Conservation (phyloP, 2,888 invertebrate species). For the Dasypogon diadema region DNA sequence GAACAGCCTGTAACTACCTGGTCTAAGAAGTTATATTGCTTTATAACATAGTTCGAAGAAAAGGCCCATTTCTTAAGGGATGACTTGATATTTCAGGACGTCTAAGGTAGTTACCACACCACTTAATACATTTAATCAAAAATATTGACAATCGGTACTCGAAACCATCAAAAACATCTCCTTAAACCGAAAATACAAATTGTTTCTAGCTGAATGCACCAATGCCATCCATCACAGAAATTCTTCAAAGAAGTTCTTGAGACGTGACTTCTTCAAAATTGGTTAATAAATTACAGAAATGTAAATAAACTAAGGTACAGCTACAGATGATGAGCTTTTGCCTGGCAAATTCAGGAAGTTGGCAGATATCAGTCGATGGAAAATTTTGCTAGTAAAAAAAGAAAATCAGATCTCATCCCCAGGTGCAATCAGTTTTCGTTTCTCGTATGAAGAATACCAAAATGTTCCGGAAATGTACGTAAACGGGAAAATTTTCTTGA, state of each 20-base stretch:
- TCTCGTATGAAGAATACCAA: background rate
- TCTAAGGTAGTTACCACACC: too few relatives aligned
- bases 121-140: background rate
- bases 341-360: background rate
- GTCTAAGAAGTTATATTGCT: too few relatives aligned
- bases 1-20: too few relatives aligned
- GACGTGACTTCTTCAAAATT: constrained; percentile 48
- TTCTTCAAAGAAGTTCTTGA: constrained; percentile 43
- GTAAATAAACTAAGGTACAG: constrained; percentile 20
- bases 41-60: too few relatives aligned
- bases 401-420: background rate
- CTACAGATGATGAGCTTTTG: background rate
- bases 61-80: too few relatives aligned
- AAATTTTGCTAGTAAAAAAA: background rate
- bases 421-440: constrained; percentile 1
- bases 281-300: constrained; percentile 47
- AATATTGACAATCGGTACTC: constrained; percentile 22
- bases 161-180: background rate
- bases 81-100: too few relatives aligned
- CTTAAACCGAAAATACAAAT: constrained; percentile 23
- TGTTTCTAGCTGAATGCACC: constrained; percentile 37
- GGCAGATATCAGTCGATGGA: background rate
- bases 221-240: constrained; percentile 40
- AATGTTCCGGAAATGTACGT: constrained; percentile 5
- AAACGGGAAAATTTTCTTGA: background rate